Conservation (phyloP, 2,797 vertebrate species). For the Chelidonichthys spinosus region DNA sequence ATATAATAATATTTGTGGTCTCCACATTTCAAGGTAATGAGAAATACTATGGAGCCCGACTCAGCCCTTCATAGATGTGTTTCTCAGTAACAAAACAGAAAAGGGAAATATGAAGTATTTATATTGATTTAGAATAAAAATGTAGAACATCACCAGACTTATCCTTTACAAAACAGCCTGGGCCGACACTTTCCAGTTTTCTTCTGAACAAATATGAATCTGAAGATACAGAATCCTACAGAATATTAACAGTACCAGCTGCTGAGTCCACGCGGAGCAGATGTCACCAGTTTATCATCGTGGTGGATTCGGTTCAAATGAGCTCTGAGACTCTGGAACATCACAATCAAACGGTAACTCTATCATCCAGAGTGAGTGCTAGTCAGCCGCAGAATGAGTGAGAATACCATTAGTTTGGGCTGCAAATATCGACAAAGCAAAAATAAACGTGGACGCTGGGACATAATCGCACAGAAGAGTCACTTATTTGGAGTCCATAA, state of each 20-base stretch:
- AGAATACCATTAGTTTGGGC: background rate
- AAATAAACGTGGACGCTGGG: background rate
- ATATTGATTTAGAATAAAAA: background rate
- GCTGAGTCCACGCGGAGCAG: conserved; percentile 21
- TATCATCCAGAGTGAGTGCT: background rate
- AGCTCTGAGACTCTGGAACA: conserved; percentile 6
- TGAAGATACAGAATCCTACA: background rate
- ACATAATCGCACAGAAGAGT: background rate
- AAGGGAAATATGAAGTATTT: no score
- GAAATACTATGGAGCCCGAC: no score
- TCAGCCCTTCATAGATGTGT: no score
- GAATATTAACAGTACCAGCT: conserved; percentile 24
- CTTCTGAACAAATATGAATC: conserved; percentile 15
- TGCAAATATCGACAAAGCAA: background rate
- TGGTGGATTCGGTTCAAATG: conserved; percentile 4
- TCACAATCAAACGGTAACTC: background rate
- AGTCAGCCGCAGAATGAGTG: conserved; percentile 8
- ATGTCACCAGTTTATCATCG: conserved; percentile 13
- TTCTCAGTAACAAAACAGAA: no score
- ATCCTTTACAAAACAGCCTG: conserved; percentile 5
- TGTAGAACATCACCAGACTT: background rate
- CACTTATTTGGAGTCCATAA: background rate
- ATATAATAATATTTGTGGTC: no score
- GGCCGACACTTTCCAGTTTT: background rate
- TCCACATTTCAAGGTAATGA: no score